phyloP scores from a whole-genome alignment of 2,888 invertebrate species.

The Dinocampus coccinellae region DNA sequence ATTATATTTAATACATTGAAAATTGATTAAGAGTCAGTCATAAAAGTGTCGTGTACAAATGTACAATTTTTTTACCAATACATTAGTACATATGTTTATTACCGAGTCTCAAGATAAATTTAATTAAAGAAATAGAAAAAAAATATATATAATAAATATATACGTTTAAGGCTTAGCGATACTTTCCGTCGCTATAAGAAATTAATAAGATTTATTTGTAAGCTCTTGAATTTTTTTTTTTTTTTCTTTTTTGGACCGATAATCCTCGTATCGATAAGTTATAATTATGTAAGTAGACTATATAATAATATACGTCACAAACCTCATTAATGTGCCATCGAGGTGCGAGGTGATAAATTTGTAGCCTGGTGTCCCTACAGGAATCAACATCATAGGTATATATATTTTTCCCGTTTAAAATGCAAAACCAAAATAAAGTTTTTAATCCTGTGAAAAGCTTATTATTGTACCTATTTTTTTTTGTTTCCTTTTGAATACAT shows the following conservation, averaged over 20 bases:
- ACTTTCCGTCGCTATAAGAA: slow-evolving; percentile 1
- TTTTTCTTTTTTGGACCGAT: slow-evolving; percentile 14
- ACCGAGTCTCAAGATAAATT: not conserved
- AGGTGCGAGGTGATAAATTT: slow-evolving; percentile 48
- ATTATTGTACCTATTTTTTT: not conserved
- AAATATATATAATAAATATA: not conserved
- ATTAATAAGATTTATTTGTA: slow-evolving; percentile 2
- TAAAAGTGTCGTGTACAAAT: not conserved
- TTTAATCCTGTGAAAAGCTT: slow-evolving; percentile 52
- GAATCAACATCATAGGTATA: slow-evolving; percentile 38
- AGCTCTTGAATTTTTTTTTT: slow-evolving; percentile 15
- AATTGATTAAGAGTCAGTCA: too few relatives aligned
- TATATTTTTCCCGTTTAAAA: slow-evolving; percentile 66
- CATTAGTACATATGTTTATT: not conserved
- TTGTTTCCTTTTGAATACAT: not conserved
- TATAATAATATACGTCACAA: slow-evolving; percentile 19
- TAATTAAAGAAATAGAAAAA: not conserved
- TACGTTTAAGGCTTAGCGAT: not conserved
- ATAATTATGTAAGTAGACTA: slow-evolving; percentile 13
- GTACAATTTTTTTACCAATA: slow-evolving; percentile 28
- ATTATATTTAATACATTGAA: too few relatives aligned
- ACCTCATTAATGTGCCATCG: slow-evolving; percentile 47
- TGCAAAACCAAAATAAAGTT: slow-evolving; percentile 66
- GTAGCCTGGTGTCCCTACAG: slow-evolving; percentile 66
- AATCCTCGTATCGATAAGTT: slow-evolving; percentile 10